Base-by-base conservation (phyloP, 2,797 vertebrate species). In the Urosaurus nigricauda region DNA sequence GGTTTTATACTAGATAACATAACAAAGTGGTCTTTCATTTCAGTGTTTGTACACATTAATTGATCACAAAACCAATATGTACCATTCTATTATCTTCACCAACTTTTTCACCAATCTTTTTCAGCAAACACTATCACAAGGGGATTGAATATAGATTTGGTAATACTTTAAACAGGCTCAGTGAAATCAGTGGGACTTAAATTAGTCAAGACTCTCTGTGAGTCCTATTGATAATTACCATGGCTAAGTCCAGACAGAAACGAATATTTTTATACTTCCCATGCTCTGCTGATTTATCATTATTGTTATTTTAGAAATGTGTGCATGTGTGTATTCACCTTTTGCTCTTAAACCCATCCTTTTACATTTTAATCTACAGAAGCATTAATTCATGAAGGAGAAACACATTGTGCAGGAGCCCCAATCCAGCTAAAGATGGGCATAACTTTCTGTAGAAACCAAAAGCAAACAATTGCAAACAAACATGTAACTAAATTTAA, bases 1-100 rank as follows among this genome's bases (percentile, higher is more conserved):
- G 83, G 87, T 56, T 70, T 79, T 21, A 87, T 87, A 1, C 5
- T 77, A 86, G 75, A 83, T 75, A 43, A 47, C 53, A 86, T 88
- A 75, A 35, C 26, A 79, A 70, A 79, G 56, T 78, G 40, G 40
- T 86, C 21, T 24, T 86, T 83, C 13, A 13, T 65, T 80, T 81
- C 35, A 32, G 40, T 83, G 53, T 56, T 56, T 29, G 21, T 83
- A 35, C 29, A 16, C 58, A 68, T 74, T 32, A 78, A 14, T 68
- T 83, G 40, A 88, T 75, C n/a, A 79, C 26, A 37, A 29, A 32
- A 90, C 51, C 24, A 90, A 90, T 86, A 51, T 75, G 4, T 78
- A 47, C 13, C 35, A 63, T 87, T 60, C 60, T 43, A 68, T 87
- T 65, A 84, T 60, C 32, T 51, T 32, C 3, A 6, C 88, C 88